Conservation (phyloP, 2,797 vertebrate species). For the Notolepis coatsorum region DNA sequence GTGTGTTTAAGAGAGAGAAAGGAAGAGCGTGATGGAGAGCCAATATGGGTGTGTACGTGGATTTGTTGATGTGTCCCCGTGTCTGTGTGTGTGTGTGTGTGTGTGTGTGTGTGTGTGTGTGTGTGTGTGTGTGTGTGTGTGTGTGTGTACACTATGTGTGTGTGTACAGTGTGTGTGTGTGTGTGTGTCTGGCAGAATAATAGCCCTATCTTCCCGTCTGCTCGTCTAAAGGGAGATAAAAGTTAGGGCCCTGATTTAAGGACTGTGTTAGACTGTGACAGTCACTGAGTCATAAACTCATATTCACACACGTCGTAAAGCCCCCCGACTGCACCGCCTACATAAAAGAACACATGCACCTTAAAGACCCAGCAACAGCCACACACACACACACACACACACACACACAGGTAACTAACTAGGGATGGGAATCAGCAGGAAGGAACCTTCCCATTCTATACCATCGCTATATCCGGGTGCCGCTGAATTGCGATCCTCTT, state of each 20-base stretch:
- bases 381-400: constrained; percentile 34
- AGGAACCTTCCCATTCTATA: too few species aligned
- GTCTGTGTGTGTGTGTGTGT: constrained; percentile 2
- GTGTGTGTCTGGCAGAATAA: constrained; percentile 63
- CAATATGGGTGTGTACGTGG: constrained; percentile 27
- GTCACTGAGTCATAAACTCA: constrained; percentile 81
- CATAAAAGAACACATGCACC: constrained; percentile 74
- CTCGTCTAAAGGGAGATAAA: constrained; percentile 76
- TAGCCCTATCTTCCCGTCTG: constrained; percentile 71
- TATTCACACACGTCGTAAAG: constrained; percentile 79
- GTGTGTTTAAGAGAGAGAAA: constrained; percentile 37
- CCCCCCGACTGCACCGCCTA: constrained; percentile 62
- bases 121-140: background rate
- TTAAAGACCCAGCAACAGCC: constrained; percentile 61
- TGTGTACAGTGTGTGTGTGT: constrained; percentile 27
- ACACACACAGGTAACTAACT: constrained; percentile 13
- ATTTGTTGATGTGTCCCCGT: too few species aligned
- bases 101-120: constrained; percentile 10
- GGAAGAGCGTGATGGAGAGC: constrained; percentile 38
- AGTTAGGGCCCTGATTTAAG: constrained; percentile 79
- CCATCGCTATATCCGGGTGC: too few species aligned
- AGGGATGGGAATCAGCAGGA: too few species aligned
- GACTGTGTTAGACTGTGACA: constrained; percentile 80
- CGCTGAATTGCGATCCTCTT: too few species aligned
- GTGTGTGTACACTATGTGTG: background rate